phyloP scores from a whole-genome alignment of 2,113 vertebrate species.

The Apteryx owenii region DNA sequence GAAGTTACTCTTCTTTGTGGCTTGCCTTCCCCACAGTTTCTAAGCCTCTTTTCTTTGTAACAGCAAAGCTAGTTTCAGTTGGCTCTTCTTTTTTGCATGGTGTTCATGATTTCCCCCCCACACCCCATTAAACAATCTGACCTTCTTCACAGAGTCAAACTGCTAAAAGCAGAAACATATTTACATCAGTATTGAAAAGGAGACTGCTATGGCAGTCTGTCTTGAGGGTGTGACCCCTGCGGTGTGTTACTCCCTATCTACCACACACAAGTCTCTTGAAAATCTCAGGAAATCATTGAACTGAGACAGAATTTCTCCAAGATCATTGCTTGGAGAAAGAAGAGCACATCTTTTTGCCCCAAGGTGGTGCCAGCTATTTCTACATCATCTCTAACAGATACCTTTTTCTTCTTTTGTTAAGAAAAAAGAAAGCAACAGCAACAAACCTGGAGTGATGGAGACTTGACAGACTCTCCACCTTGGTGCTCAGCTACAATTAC shows the following conservation, averaged over 20 bases:
- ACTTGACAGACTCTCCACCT: not conserved
- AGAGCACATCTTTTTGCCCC: not conserved
- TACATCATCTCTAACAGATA: not conserved
- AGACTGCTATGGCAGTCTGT: not conserved
- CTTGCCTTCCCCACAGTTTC: not conserved
- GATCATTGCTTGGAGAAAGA: not conserved
- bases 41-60: not conserved
- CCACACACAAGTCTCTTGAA: not conserved
- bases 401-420: not conserved
- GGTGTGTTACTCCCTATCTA: not conserved
- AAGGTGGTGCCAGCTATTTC: not conserved
- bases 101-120: not conserved
- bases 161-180: not conserved
- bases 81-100: not conserved
- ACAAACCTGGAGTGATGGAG: not conserved
- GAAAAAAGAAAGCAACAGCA: not conserved
- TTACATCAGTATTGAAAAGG: not conserved
- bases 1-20: not conserved
- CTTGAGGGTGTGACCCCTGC: not conserved
- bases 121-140: not conserved
- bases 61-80: not conserved
- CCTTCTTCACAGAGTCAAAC: not conserved
- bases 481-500: not conserved
- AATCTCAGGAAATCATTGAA: not conserved
- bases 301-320: not conserved